Base-by-base conservation (phyloP, 2,888 invertebrate genomes). In the Leucophenga montana region DNA sequence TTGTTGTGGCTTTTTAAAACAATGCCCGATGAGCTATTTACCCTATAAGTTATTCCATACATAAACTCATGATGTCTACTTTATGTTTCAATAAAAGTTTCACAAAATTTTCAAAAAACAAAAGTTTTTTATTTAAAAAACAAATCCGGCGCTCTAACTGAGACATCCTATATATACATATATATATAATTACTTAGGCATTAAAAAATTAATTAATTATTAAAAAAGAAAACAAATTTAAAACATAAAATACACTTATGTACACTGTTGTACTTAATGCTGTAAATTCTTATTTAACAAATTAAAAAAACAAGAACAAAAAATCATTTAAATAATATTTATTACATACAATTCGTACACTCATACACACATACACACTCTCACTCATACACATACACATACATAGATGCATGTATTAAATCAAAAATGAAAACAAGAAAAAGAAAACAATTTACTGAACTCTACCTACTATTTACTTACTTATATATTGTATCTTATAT, bases 191-290 rank as follows among this genome's bases (percentile, higher is more conserved):
- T 75, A 80, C 74, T 74, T 77, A 80, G 75, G 77, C 75, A 74
- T 76, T 77, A 73, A 72, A 70, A 70, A 78, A 78, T 62, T 64
- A 69, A 66, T 66, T 74, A 75, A 73, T 69, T 68, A 48, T 61
- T 70, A 33, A 50, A 64, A 54, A 53, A 67, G 57, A 71, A 68
- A 66, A 59, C 70, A 64, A 66, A 74, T 67, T 75, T n/a, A n/a
- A n/a, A n/a, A n/a, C n/a, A n/a, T n/a, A n/a, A 77, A 74, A 44
- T 75, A 73, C 80, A 80, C 76, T 77, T 77, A 71, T 83, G 82
- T 80, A 82, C 80, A 80, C 79, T 72, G n/a, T n/a, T 80, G 80
- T 76, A 82, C 79, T 78, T 82, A 78, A 69, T 50, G 80, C 80
- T 83, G 83, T 82, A 79, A 80, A 59, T 68, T 48, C 48, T 66